Conservation (phyloP, 1,140 invertebrate genomes). For the Drosophila fuyamai region DNA sequence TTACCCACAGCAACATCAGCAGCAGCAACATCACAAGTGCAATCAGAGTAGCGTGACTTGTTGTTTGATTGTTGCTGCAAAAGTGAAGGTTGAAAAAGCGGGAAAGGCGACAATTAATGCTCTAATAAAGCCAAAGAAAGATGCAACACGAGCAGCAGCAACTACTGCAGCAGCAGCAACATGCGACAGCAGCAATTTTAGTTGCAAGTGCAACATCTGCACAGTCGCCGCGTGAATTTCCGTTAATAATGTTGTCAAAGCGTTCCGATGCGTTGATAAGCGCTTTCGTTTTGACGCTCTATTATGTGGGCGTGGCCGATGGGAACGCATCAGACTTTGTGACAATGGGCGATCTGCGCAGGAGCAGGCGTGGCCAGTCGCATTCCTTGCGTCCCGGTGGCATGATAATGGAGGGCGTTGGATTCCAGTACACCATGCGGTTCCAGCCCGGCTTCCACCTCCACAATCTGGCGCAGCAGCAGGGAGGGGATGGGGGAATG, state of each 20-base stretch:
- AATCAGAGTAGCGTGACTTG: conserved; percentile 77
- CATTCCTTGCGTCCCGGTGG: conserved; percentile 42
- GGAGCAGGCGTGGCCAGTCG: conserved; percentile 41
- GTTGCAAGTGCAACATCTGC: conserved; percentile 37
- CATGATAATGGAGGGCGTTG: conserved; percentile 49
- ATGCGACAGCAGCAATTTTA: conserved; percentile 35
- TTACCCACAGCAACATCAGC: conserved; percentile 22
- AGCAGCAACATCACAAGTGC: conserved; percentile 42
- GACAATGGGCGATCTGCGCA: conserved; percentile 52
- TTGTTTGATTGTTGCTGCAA: conserved; percentile 58
- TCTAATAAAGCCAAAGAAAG: conserved; percentile 81
- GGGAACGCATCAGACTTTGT: conserved; percentile 63
- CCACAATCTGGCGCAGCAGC: conserved; percentile 56
- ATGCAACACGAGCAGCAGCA: conserved; percentile 27
- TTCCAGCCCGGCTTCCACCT: conserved; percentile 64
- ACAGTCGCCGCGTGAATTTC: conserved; percentile 69
- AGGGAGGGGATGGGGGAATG: conserved; percentile 7
- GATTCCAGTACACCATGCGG: conserved; percentile 60
- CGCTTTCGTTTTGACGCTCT: conserved; percentile 72
- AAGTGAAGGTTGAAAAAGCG: conserved; percentile 81
- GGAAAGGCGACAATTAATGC: conserved; percentile 78
- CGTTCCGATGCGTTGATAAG: conserved; percentile 70
- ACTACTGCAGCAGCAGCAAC: conserved; percentile 4
- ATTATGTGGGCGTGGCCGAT: conserved; percentile 68
- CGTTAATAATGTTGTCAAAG: conserved; percentile 82